Base-by-base conservation (phyloP, 2,888 invertebrate species). In the Eurytoma californica region DNA sequence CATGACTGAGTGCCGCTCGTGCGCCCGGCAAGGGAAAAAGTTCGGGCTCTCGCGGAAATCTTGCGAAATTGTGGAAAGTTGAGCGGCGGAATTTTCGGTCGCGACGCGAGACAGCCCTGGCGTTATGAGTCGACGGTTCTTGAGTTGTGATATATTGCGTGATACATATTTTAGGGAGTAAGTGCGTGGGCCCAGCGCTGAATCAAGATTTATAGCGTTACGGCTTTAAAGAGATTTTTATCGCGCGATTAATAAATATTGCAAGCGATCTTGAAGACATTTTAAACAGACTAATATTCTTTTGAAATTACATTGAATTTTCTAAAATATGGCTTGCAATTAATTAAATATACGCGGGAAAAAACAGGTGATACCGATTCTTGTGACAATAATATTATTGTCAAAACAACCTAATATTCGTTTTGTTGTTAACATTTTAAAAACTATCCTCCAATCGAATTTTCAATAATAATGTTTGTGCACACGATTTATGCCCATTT, bases 1-100 rank as follows among this genome's bases (percentile, higher is more conserved):
- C 77, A 69, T 69, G 69, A 69, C 69, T 24, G 39, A 66, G 75
- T 69, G 63, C 47, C n/a, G 24, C 5, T 3, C 14, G 3, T 3
- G 12, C 39, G 39, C 3, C 16, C 16, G 51, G 24, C 57, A 49
- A 61, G 53, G 61, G 14, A 65, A 39, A 7, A 20, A 49, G 16
- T 49, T 20, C 39, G 28, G 65, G 39, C 24, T 12, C 63, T 57
- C 49, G 49, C 39, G 60, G 53, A 72, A 72, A 14, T 70, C 24
- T n/a, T n/a, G 53, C 14, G 53, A n/a, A 53, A 53, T 53, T 53
- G 53, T n/a, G 18, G 51, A 20, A 72, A 49, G 47, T 70, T 70
- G 24, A 60, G 28, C 60, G 61, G 28, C 28, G 16, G 39, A 63
- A 30, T 63, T 30, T 58, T 58, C 58, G 53, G 53, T 53, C 16